Conservation (phyloP, 2,113 vertebrate genomes). For the Spheniscus mendiculus region DNA sequence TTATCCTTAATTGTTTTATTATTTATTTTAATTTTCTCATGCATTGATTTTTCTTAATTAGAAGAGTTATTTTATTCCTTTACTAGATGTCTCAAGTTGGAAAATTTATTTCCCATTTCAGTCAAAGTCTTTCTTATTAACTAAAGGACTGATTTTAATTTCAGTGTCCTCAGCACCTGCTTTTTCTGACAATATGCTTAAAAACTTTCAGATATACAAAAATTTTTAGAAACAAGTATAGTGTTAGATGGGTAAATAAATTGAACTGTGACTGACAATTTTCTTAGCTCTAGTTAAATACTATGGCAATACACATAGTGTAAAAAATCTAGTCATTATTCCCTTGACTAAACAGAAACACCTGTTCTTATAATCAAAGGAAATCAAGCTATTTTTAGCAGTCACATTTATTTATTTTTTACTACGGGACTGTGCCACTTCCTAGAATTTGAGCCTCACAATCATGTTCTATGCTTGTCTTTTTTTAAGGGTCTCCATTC, state of each 20-base stretch:
- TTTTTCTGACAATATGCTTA: not conserved
- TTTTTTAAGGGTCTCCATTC: not conserved
- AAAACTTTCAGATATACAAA: not conserved
- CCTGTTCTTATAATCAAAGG: not conserved
- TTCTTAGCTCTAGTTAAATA: not conserved
- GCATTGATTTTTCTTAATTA: not conserved
- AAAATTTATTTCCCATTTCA: not conserved
- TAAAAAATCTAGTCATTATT: conserved; percentile 16
- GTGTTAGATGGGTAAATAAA: not conserved
- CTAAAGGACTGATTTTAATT: not conserved
- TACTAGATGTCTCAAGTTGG: not conserved
- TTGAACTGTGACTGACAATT: not conserved
- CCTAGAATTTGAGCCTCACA: not conserved
- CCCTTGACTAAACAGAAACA: conserved; percentile 11
- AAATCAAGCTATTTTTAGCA: conserved; percentile 9
- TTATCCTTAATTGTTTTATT: not conserved
- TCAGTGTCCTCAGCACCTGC: not conserved
- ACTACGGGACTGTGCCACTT: not conserved
- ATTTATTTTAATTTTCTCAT: not conserved
- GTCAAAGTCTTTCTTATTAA: not conserved
- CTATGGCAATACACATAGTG: not conserved
- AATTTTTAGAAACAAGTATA: not conserved
- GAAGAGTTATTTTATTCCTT: not conserved
- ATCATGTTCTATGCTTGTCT: not conserved
- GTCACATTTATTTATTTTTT: not conserved